A percentile compares a stretch with the other conserved stretches of the same genome.
Evolutionary conservation across 1,140 invertebrate genomes (phyloP).

Genomic region (Calliopsis andreniformis): DNA sequence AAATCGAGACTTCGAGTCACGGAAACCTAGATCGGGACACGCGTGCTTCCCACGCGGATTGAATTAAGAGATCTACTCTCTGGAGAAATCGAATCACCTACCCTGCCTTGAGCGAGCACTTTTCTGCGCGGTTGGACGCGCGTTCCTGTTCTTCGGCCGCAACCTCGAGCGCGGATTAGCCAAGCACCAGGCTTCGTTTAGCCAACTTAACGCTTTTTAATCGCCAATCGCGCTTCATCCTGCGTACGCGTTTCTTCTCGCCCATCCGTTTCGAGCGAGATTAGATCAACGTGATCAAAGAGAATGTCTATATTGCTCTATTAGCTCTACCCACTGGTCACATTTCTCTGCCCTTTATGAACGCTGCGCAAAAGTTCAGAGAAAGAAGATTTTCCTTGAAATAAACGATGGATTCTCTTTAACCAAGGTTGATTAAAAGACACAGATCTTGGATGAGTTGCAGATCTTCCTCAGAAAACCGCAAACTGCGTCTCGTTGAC

Average conservation of each 20-base stretch:
- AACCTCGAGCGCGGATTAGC: slow-evolving; percentile 56
- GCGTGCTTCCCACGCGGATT: slow-evolving; percentile 26
- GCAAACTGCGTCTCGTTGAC: slow-evolving; percentile 22
- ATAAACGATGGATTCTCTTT: background rate
- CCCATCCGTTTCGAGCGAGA: background rate
- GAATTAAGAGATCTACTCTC: slow-evolving; percentile 30
- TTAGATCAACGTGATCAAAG: background rate
- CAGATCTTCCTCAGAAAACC: slow-evolving; percentile 3
- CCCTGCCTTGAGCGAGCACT: slow-evolving; percentile 50
- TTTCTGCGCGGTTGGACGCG: slow-evolving; percentile 39
- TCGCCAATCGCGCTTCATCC: slow-evolving; percentile 65
- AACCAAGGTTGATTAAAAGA: background rate
- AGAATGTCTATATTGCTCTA: no score
- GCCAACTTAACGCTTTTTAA: slow-evolving; percentile 65
- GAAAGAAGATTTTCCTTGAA: background rate
- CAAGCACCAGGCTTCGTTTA: slow-evolving; percentile 54
- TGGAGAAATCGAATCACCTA: slow-evolving; percentile 53
- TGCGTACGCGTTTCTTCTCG: background rate
- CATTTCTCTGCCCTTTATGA: no score
- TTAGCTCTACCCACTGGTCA: no score
- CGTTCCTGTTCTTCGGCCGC: slow-evolving; percentile 9
- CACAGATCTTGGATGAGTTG: background rate
- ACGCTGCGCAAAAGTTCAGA: no score
- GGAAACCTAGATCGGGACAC: slow-evolving; percentile 30
- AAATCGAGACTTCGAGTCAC: slow-evolving; percentile 45